These are phyloP conservation scores for Panzeria rudis DNA, from an alignment of 2,888 invertebrate genomes.

Conservation along the genomic window DNA sequence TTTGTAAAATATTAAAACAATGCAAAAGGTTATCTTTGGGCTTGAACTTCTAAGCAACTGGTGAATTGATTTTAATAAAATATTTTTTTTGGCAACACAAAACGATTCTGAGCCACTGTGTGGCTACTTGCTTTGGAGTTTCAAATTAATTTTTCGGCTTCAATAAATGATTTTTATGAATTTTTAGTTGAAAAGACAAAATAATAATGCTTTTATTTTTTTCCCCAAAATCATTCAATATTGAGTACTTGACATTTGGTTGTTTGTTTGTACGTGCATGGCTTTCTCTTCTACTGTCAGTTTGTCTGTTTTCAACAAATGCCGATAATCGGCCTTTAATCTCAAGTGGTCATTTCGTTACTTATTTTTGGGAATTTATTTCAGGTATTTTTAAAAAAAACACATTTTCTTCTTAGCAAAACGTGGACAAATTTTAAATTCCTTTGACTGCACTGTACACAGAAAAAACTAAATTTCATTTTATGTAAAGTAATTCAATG, in stretches of 20 bases:
- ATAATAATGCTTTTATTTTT: not conserved
- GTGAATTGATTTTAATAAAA: too few species aligned
- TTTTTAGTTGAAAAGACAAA: slow-evolving; percentile 42
- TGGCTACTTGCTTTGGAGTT: slow-evolving; percentile 51
- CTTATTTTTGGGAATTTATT: slow-evolving; percentile 23
- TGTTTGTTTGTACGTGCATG: not conserved
- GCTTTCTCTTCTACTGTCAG: slow-evolving; percentile 23
- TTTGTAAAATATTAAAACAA: too few species aligned
- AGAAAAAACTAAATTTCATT: too few species aligned
- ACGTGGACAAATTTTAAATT: not conserved
- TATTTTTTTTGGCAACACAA: too few species aligned
- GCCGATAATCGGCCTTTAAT: slow-evolving; percentile 63
- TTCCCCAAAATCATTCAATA: slow-evolving; percentile 3
- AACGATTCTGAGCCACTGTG: not conserved
- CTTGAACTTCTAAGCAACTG: too few species aligned
- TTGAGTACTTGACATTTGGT: slow-evolving; percentile 31
- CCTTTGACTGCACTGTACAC: not conserved
- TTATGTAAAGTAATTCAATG: too few species aligned
- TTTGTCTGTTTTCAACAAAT: slow-evolving; percentile 43
- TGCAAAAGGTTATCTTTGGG: too few species aligned
- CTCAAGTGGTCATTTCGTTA: slow-evolving; percentile 55
- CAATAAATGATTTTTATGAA: slow-evolving; percentile 64
- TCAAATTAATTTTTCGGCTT: slow-evolving; percentile 60
- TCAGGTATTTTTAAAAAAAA: not conserved
- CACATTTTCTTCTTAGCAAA: not conserved